These are phyloP conservation scores for Pluvialis apricaria DNA, from an alignment of 2,113 vertebrate species.

Conservation along the genomic window DNA sequence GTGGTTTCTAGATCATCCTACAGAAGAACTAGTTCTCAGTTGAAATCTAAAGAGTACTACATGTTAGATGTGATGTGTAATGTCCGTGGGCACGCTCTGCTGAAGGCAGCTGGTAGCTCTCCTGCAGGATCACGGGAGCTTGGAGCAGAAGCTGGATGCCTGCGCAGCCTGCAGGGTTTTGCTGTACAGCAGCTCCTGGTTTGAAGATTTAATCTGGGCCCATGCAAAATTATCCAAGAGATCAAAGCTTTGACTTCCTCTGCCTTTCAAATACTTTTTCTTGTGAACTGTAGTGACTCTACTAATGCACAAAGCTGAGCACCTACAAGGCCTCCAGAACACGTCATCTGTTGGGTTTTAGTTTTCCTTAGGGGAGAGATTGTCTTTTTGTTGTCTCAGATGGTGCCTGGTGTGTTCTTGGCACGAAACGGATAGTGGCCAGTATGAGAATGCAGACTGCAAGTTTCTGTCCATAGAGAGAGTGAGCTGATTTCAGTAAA, in stretches of 20 bases:
- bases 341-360: background rate
- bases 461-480: background rate
- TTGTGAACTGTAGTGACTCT: background rate
- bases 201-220: background rate
- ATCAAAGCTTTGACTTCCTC: background rate
- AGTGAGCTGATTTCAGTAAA: background rate
- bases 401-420: background rate
- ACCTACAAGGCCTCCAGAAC: background rate
- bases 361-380: background rate
- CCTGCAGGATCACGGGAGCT: background rate
- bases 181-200: background rate
- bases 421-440: background rate
- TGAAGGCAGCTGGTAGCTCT: background rate
- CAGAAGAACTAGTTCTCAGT: background rate
- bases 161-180: background rate
- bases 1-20: background rate
- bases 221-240: background rate
- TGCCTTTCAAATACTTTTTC: background rate
- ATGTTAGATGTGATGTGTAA: background rate
- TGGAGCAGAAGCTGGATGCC: background rate
- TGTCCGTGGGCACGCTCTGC: rapidly evolving
- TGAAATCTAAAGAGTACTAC: background rate
- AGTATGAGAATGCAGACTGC: background rate
- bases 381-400: background rate
- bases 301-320: background rate